These are phyloP conservation scores for Yponomeuta plumbellus DNA, from an alignment of 2,888 invertebrate species.

Conservation along the genomic window DNA sequence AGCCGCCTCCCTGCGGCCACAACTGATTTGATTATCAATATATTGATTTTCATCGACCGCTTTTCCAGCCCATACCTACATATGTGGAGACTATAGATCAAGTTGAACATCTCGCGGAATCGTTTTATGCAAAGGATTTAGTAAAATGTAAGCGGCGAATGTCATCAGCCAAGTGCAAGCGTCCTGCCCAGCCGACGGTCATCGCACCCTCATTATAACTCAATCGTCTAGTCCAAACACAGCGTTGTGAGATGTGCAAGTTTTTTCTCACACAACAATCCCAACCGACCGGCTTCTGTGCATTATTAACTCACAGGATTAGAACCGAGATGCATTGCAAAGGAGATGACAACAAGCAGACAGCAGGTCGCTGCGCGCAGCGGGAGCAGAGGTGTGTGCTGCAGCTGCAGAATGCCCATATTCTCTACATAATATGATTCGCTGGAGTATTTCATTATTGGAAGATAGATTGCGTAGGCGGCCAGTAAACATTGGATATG, in stretches of 20 bases:
- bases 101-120: background rate
- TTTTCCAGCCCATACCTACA: background rate
- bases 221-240: constrained; percentile 37
- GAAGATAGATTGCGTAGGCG: background rate
- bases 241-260: constrained; percentile 34
- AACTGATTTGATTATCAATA: background rate
- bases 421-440: background rate
- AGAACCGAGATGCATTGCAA: background rate
- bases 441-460: background rate
- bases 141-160: background rate
- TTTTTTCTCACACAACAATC: constrained; percentile 35
- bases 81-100: background rate
- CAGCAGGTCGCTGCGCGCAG: constrained; percentile 17
- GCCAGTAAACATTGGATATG: too few species aligned
- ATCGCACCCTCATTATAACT: constrained; percentile 33
- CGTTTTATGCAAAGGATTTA: background rate
- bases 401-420: background rate
- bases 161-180: background rate
- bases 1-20: background rate
- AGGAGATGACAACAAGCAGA: constrained; percentile 15
- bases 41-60: constrained; percentile 5
- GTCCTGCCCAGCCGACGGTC: constrained; percentile 19
- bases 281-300: constrained; percentile 16
- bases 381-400: background rate
- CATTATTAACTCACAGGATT: background rate